These are phyloP conservation scores for Drosophila orosa DNA, from an alignment of 1,140 invertebrate species.

Conservation along the genomic window DNA sequence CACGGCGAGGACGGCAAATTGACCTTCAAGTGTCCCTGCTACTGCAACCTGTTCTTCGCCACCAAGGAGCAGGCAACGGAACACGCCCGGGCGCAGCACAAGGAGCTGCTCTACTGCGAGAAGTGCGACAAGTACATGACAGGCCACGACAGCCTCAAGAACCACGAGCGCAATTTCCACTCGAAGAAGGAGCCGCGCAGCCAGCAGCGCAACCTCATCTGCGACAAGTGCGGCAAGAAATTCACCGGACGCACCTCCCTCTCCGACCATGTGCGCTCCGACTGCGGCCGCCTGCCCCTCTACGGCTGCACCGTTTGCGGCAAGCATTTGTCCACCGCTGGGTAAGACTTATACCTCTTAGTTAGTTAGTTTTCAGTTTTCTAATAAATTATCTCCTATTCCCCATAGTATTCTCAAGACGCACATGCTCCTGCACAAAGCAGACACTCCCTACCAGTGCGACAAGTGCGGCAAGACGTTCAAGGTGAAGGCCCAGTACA, in stretches of 20 bases:
- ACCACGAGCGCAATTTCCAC: constrained; percentile 75
- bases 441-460: constrained; percentile 81
- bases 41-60: constrained; percentile 80
- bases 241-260: constrained; percentile 81
- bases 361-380: background rate
- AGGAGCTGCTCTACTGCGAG: constrained; percentile 82
- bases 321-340: constrained; percentile 83
- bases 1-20: constrained; percentile 76
- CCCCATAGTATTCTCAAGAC: constrained; percentile 72
- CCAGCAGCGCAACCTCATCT: constrained; percentile 81
- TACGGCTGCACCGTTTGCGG: constrained; percentile 82
- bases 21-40: constrained; percentile 83
- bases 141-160: constrained; percentile 80
- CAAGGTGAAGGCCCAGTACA: constrained; percentile 86
- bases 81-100: constrained; percentile 79
- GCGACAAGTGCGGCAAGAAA: constrained; percentile 84
- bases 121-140: constrained; percentile 84
- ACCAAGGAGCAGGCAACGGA: constrained; percentile 78
- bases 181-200: constrained; percentile 67
- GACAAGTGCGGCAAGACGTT: constrained; percentile 84
- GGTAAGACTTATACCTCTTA: background rate
- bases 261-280: constrained; percentile 81
- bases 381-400: background rate
- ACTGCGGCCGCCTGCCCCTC: constrained; percentile 79
- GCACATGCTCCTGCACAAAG: constrained; percentile 82